Base-by-base conservation (phyloP, 2,888 invertebrate genomes). In the Eupelmus urozonus region DNA sequence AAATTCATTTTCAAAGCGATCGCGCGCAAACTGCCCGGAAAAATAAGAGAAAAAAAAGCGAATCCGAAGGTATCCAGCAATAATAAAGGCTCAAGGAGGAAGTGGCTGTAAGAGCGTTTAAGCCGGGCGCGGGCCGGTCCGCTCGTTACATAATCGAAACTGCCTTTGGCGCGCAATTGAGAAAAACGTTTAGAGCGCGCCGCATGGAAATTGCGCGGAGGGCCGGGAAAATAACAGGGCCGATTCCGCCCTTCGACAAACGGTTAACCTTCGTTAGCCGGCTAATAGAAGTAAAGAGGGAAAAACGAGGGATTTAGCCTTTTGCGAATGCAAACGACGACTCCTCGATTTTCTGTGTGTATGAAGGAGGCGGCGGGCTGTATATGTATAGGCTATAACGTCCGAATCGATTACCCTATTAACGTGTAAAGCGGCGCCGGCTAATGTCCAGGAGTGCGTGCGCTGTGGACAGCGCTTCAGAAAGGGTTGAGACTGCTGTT, bases 331-430 rank as follows among this genome's bases (percentile, higher is more conserved):
- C 67, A 78, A 78, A 78, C 72, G 77, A 65, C 51, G 16, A 7
- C 60, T 67, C 74, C 34, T 62, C 55, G 25, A 20, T 42, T 51
- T 29, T 3, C 11, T n/a, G 13, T 16, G 16, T 34, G 34, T 34
- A 5, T 34, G 9, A 34, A 34, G 34, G 34, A 3, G 9, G 3
- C 34, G 67, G 80, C 69, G 72, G 76, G 65, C 69, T 79, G n/a
- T n/a, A n/a, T n/a, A n/a, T n/a, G n/a, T n/a, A n/a, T n/a, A n/a
- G 80, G n/a, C 45, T 45, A 18, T 72, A 78, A 76, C 77, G 79
- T 76, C 67, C 72, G 25, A 60, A 82, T 81, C 80, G 82, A 81
- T 81, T 82, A 81, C 65, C 57, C 72, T 67, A 81, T 81, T 82
- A 81, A 80, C 72, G 76, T 73, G 69, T 63, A 71, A 79, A 79